phyloP scores from a whole-genome alignment of 2,113 vertebrate genomes.

The Echinops telfairi region DNA sequence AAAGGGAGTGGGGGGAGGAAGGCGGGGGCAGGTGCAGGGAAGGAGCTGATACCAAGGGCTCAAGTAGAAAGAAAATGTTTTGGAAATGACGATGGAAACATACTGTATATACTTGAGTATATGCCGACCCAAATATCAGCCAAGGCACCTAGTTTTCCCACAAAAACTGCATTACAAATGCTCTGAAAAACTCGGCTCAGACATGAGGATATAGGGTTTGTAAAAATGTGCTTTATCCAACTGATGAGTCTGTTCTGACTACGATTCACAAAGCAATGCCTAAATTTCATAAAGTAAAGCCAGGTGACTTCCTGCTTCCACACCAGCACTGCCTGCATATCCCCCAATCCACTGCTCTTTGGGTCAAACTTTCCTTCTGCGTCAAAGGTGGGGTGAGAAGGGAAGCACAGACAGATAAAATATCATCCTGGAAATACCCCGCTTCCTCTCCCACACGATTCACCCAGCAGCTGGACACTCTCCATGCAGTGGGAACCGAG shows the following conservation, averaged over 20 bases:
- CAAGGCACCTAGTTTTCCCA: no score
- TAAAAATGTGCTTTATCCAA: no score
- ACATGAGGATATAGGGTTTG: no score
- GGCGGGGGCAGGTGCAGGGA: no score
- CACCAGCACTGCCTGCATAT: fast-evolving
- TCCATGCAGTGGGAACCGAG: neutral
- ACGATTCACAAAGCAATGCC: neutral
- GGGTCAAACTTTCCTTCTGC: neutral
- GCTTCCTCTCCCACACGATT: conserved; percentile 54
- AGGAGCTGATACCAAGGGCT: no score
- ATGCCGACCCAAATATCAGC: no score
- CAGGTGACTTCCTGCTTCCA: neutral
- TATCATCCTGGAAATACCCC: conserved; percentile 43
- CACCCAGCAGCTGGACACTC: neutral
- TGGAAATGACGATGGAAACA: no score
- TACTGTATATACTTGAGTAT: no score
- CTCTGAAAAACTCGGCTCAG: no score
- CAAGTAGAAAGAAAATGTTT: no score
- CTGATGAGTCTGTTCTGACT: neutral
- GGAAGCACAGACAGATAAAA: neutral
- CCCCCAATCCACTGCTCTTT: neutral
- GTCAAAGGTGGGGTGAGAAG: neutral
- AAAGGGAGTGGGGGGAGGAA: no score
- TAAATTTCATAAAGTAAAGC: neutral
- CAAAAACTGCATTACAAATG: no score